A percentile compares a stretch with the other conserved stretches of the same genome.
These are phyloP conservation scores for Oxystoma pomonae DNA, from an alignment of 2,888 invertebrate species.

Conservation along the genomic window DNA sequence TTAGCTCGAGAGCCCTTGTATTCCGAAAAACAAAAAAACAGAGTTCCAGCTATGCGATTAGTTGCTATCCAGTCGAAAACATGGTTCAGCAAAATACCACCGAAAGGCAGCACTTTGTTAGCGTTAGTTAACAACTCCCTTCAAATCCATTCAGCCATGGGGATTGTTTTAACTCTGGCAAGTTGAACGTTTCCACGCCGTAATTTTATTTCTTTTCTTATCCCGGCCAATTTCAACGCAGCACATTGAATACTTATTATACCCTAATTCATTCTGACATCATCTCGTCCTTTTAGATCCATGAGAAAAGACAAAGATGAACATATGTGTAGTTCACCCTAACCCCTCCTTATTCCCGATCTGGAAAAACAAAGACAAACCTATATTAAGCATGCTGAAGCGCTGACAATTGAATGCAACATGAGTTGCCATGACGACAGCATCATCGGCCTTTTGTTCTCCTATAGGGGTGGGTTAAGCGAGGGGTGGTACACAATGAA, in stretches of 20 bases:
- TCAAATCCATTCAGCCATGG: background rate
- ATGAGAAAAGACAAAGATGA: too few species aligned
- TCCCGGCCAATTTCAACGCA: background rate
- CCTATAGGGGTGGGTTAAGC: slow-evolving; percentile 32
- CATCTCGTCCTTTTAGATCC: too few species aligned
- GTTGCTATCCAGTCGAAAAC: background rate
- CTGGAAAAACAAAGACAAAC: background rate
- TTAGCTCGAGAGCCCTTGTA: too few species aligned
- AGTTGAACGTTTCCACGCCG: background rate
- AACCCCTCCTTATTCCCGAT: too few species aligned
- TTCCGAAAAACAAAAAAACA: background rate
- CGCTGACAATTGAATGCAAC: slow-evolving; percentile 6
- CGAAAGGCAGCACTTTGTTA: slow-evolving; percentile 34
- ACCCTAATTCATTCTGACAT: too few species aligned
- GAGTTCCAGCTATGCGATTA: background rate
- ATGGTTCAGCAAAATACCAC: slow-evolving; percentile 27
- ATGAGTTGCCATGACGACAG: slow-evolving; percentile 42
- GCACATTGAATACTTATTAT: too few species aligned
- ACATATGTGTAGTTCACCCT: too few species aligned
- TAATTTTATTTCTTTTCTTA: background rate
- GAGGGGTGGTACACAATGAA: slow-evolving; percentile 33
- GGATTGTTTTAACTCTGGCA: background rate
- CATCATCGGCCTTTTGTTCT: slow-evolving; percentile 45
- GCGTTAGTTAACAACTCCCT: slow-evolving; percentile 22
- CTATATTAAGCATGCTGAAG: background rate